A percentile compares a stretch with the other conserved stretches of the same genome.
phyloP scores from a whole-genome alignment of 2,888 invertebrate genomes.

The Stenodema calcarata region DNA sequence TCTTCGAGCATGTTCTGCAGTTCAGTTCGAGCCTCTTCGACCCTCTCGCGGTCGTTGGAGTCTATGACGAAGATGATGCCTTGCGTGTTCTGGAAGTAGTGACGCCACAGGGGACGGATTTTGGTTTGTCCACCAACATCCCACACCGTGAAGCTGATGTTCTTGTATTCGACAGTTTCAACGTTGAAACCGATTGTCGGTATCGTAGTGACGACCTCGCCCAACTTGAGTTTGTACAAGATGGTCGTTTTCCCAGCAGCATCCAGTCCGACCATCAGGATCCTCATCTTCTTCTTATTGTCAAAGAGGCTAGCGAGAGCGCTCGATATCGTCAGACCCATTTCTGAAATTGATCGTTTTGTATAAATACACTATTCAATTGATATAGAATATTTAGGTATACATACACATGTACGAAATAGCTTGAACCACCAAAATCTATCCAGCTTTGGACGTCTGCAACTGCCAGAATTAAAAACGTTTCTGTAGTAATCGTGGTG shows the following conservation, averaged over 20 bases:
- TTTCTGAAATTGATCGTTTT: neutral
- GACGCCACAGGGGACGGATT: conserved; percentile 65
- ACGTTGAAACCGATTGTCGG: conserved; percentile 98
- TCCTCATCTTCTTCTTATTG: conserved; percentile 48
- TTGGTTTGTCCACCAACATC: conserved; percentile 83
- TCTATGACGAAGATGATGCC: conserved; percentile 49
- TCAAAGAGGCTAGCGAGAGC: conserved; percentile 20
- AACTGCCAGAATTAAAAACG: too few relatives aligned
- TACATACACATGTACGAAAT: too few relatives aligned
- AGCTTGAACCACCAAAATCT: too few relatives aligned
- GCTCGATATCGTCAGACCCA: conserved; percentile 45
- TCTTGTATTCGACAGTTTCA: conserved; percentile 98
- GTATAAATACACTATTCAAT: too few relatives aligned
- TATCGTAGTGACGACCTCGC: conserved; percentile 97
- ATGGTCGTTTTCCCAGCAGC: conserved; percentile 42
- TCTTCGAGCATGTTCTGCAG: conserved; percentile 71
- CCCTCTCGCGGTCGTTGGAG: conserved; percentile 78
- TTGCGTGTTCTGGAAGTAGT: conserved; percentile 92
- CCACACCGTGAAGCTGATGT: conserved; percentile 98
- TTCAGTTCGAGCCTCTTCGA: conserved; percentile 82
- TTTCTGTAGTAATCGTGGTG: too few relatives aligned
- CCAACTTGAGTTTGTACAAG: conserved; percentile 81
- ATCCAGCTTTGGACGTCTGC: too few relatives aligned
- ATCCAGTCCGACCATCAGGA: conserved; percentile 41
- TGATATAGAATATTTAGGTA: too few relatives aligned